Conservation (phyloP, 2,797 vertebrate genomes). For the Taenioides sp. region DNA sequence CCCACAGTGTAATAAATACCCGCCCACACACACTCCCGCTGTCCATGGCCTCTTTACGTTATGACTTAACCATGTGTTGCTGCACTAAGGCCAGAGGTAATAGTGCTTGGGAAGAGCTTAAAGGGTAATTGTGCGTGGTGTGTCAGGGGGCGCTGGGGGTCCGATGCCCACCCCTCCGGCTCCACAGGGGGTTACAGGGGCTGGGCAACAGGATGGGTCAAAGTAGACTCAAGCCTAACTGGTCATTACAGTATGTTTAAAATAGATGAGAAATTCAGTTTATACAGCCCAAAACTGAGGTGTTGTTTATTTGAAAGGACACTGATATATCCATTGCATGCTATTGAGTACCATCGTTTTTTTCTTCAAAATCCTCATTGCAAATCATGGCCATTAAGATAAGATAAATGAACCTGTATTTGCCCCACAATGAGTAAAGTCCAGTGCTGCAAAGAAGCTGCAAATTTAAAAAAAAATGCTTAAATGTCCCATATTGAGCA, state of each 20-base stretch:
- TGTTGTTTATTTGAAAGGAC: neutral
- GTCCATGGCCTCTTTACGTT: constrained; percentile 52
- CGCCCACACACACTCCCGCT: constrained; percentile 9
- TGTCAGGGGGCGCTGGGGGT: constrained; percentile 29
- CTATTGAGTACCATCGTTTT: no score
- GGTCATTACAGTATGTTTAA: constrained; percentile 26
- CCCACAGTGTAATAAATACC: neutral
- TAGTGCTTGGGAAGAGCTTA: constrained; percentile 60
- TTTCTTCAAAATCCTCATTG: no score
- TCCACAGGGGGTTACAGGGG: constrained; percentile 43
- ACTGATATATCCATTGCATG: no score
- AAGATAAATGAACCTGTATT: no score
- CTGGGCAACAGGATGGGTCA: constrained; percentile 45
- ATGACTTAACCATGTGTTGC: constrained; percentile 62
- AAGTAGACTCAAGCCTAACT: constrained; percentile 55
- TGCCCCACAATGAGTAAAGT: no score
- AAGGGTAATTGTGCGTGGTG: constrained; percentile 64
- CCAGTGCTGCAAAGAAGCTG: no score
- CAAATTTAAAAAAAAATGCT: no score
- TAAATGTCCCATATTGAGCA: no score
- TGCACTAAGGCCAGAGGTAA: constrained; percentile 45
- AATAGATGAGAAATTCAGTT: neutral
- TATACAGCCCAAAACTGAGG: neutral
- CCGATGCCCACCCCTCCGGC: constrained; percentile 44
- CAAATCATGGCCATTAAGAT: no score